Evolutionary conservation across 2,113 vertebrate species (phyloP), one percentile per base, ranked within the genome.

Genomic region (Coptodon bakossiorum): DNA sequence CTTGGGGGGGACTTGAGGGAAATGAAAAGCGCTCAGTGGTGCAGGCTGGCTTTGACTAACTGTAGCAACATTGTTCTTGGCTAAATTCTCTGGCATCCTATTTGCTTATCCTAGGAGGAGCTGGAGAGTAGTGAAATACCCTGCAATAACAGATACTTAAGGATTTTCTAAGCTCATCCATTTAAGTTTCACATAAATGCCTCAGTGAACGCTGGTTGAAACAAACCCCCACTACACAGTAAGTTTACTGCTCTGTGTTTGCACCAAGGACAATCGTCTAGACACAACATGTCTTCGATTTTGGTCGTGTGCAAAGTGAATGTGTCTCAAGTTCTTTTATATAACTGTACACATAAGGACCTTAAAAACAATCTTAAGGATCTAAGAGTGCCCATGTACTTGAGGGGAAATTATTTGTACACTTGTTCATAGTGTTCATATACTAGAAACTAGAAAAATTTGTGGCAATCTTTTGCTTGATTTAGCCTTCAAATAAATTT

Each of bases 11-110:
- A 59, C 85, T 80, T 82, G 54, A 79, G 89, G 88, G 87, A 91
- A 91, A 94, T 93, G 63, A 92, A 92, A 89, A 92, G 86, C 2
- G 40, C 73, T 71, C 83, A 36, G 88, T 88, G 89, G 80, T 84
- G 59, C 53, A 71, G 66, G 31, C 48, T 5, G 3, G 34, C 61
- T 56, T 34, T 85, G 83, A 89, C 63, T 81, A 61, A 52, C 84
- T 16, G 16, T 17, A 85, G 76, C 84, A 92, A 93, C 91, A 88
- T 88, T 90, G 90, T 85, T 88, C 78, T 93, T 86, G 93, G 93
- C 85, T 45, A 29, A 78, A 48, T 86, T 88, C 59, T 68, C 10
- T 40, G 57, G 52, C 56, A 29, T 57, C 48, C 29, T 61, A 45
- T 81, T 85, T 59, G 16, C 52, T 45, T 6, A 12, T 24, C 34